These are phyloP conservation scores for Hyposoter dolosus DNA, from an alignment of 2,888 invertebrate genomes.

Conservation along the genomic window DNA sequence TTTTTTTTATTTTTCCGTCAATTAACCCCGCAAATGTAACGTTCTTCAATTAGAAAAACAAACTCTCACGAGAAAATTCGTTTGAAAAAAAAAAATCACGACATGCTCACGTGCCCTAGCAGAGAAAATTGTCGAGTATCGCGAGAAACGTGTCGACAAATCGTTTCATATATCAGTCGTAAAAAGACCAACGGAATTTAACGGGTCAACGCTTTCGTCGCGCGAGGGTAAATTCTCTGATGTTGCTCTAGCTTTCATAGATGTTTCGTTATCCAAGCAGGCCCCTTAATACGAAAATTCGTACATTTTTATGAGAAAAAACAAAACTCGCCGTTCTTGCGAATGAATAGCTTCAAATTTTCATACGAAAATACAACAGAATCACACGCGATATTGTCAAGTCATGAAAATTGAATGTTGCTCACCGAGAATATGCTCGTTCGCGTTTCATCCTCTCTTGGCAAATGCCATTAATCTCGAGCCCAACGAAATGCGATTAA, in stretches of 20 bases:
- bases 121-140: slow-evolving; percentile 9
- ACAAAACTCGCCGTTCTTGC: too few species aligned
- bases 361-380: too few species aligned
- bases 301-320: not conserved
- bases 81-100: not conserved
- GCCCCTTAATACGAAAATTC: not conserved
- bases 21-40: too few species aligned
- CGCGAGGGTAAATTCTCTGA: slow-evolving; percentile 32
- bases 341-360: too few species aligned
- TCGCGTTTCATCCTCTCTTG: slow-evolving; percentile 6
- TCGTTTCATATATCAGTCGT: slow-evolving; percentile 22
- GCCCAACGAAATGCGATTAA: slow-evolving; percentile 49
- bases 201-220: slow-evolving; percentile 55
- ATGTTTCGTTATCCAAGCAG: slow-evolving; percentile 13
- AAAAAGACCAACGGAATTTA: slow-evolving; percentile 50
- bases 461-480: slow-evolving; percentile 52
- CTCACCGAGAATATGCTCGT: slow-evolving; percentile 2
- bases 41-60: not conserved
- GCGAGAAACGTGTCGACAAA: slow-evolving; percentile 13
- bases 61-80: not conserved
- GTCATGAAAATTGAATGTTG: not conserved
- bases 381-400: too few species aligned
- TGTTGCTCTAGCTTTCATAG: slow-evolving; percentile 32
- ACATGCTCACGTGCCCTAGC: not conserved
- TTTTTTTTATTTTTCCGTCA: not conserved